A percentile compares a stretch with the other conserved stretches of the same genome.
Evolutionary conservation across 2,888 invertebrate species (phyloP).

Genomic region (Dicyrtoma fusca): DNA sequence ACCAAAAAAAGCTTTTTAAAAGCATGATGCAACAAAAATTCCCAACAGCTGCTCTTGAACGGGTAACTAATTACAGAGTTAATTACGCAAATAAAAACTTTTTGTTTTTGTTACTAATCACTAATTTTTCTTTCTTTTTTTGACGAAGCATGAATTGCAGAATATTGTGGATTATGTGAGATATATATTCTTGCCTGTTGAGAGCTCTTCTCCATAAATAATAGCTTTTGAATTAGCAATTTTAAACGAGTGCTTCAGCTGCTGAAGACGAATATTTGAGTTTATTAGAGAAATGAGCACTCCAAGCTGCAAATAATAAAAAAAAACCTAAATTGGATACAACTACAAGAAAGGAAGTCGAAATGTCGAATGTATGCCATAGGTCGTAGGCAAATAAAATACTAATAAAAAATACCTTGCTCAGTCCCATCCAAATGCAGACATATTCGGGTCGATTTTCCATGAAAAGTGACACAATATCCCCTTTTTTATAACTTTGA

Average conservation of each 20-base stretch:
- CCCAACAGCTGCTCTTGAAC: too few species aligned
- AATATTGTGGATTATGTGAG: too few species aligned
- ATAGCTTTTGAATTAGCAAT: slow-evolving; percentile 62
- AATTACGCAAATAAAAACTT: too few species aligned
- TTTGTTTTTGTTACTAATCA: too few species aligned
- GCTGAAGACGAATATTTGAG: slow-evolving; percentile 62
- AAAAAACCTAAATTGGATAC: too few species aligned
- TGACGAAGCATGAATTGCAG: too few species aligned
- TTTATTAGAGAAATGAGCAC: slow-evolving; percentile 64
- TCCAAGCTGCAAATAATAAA: slow-evolving; percentile 29
- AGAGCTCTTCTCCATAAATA: slow-evolving; percentile 59
- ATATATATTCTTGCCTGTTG: slow-evolving; percentile 1
- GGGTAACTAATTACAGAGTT: too few species aligned
- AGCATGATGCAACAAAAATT: too few species aligned
- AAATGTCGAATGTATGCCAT: too few species aligned
- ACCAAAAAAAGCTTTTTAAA: not conserved
- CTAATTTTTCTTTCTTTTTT: too few species aligned
- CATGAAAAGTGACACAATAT: slow-evolving; percentile 84
- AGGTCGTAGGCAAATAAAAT: not conserved
- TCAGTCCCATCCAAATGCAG: slow-evolving; percentile 87
- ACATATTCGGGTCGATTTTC: slow-evolving; percentile 93
- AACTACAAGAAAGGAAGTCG: too few species aligned
- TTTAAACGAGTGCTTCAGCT: slow-evolving; percentile 63
- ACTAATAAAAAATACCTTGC: slow-evolving; percentile 58
- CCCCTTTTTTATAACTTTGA: slow-evolving; percentile 81